Conservation (phyloP, 2,797 vertebrate genomes). For the Lindbergichthys nudifrons region DNA sequence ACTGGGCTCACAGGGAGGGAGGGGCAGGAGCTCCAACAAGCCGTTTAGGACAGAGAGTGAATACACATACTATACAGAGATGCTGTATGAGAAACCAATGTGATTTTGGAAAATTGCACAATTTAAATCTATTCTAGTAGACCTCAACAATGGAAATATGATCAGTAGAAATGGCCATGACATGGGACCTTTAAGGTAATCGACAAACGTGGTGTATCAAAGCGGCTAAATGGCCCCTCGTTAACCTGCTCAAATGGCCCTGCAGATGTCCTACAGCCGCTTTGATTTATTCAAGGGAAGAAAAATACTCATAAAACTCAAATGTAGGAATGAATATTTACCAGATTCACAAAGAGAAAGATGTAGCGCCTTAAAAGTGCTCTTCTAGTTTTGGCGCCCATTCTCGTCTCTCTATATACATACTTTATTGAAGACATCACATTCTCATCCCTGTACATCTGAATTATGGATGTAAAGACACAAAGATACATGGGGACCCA, state of each 20-base stretch:
- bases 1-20: too few species aligned
- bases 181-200: conserved; percentile 48
- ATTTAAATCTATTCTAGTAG: too few species aligned
- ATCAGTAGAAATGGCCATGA: too few species aligned
- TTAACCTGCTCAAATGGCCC: conserved; percentile 56
- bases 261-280: background rate
- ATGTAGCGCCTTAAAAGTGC: background rate
- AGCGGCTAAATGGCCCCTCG: conserved; percentile 48
- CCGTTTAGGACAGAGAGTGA: too few species aligned
- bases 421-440: conserved; percentile 5
- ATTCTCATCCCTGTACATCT: conserved; percentile 3
- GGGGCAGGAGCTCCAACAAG: too few species aligned
- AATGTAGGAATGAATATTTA: background rate
- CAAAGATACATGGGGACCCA: background rate
- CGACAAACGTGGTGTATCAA: conserved; percentile 41
- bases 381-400: background rate
- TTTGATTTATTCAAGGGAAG: conserved; percentile 28
- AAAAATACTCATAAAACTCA: background rate
- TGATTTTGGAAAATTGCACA: too few species aligned
- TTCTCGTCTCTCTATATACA: background rate
- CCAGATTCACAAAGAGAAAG: conserved; percentile 2
- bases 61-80: too few species aligned
- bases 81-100: too few species aligned
- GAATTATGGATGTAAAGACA: conserved; percentile 24
- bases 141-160: too few species aligned